Evolutionary conservation across 2,888 invertebrate genomes (phyloP), one percentile per base, ranked within the genome.

Genomic region (Endomychus coccineus): DNA sequence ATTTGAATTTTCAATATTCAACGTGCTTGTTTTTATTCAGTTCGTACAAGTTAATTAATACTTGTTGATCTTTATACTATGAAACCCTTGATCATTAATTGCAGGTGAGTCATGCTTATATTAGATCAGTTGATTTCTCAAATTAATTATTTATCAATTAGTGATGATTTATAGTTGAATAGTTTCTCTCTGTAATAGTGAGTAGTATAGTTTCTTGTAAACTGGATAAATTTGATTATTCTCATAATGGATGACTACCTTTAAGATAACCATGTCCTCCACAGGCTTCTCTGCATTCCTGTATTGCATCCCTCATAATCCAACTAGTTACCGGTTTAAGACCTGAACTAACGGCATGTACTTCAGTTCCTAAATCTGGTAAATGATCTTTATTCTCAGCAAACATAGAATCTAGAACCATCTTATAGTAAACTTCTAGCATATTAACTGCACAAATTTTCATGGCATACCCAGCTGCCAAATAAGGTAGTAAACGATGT

Each of bases 211-310:
- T n/a, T n/a, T n/a, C n/a, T n/a, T n/a, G n/a, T n/a, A n/a, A n/a
- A n/a, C n/a, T n/a, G n/a, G n/a, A n/a, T n/a, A n/a, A n/a, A n/a
- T n/a, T n/a, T n/a, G n/a, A n/a, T n/a, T 9, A 27, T 7, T 27
- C 10, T 19, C n/a, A 19, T 19, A n/a, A n/a, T n/a, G n/a, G n/a
- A n/a, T n/a, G n/a, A 4, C 9, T 6, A 78, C 79, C 76, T 67
- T 78, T 79, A 2, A 86, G 64, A 59, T 92, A 96, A 0, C 96
- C 96, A 65, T 96, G 95, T 6, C 96, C 96, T 2, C 92, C 96
- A 59, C 94, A 94, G 0, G 89, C 83, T 67, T 95, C 95, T 40
- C 96, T 71, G 53, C 89, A 88, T 66, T 91, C 88, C 68, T 95
- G 94, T 43, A 95, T 84, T 12, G 80, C 86, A 67, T 91, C 88